Evolutionary conservation across 2,888 invertebrate genomes (phyloP).

Genomic region (Brachycybe producta): DNA sequence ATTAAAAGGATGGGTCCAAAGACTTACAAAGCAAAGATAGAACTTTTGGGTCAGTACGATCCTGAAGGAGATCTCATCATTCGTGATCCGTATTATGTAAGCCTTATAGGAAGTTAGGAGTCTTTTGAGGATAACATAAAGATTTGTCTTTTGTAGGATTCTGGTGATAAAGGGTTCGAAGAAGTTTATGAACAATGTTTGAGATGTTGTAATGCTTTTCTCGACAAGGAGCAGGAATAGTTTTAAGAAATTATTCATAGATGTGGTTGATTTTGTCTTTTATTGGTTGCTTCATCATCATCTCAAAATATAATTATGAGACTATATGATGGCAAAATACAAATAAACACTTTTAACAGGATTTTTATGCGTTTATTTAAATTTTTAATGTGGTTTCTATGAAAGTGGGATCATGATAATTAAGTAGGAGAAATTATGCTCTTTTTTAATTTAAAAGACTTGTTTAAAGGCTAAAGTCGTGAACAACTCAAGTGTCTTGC

Average conservation of each 20-base stretch:
- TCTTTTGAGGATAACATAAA: background rate
- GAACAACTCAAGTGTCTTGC: no score
- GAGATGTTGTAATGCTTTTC: constrained; percentile 51
- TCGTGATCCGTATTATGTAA: constrained; percentile 82
- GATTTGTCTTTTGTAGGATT: constrained; percentile 42
- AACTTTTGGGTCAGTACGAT: constrained; percentile 76
- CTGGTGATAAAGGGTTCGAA: constrained; percentile 54
- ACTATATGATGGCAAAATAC: no score
- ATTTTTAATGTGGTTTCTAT: no score
- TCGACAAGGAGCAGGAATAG: constrained; percentile 27
- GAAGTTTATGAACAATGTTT: constrained; percentile 60
- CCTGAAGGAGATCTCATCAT: constrained; percentile 65
- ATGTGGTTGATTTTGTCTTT: background rate
- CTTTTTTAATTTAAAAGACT: no score
- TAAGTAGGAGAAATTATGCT: no score
- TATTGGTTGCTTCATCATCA: no score
- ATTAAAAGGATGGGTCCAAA: constrained; percentile 50
- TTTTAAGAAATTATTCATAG: background rate
- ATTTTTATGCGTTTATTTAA: no score
- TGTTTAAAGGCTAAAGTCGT: no score
- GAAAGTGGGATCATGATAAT: no score
- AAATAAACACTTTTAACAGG: no score
- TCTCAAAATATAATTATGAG: no score
- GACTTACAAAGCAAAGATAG: constrained; percentile 53
- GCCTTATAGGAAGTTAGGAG: constrained; percentile 30